Percentiles rank a stretch among this genome's conserved stretches.
Evolutionary conservation across 2,888 invertebrate species (phyloP).

Genomic region (Drosophila prolongata): DNA sequence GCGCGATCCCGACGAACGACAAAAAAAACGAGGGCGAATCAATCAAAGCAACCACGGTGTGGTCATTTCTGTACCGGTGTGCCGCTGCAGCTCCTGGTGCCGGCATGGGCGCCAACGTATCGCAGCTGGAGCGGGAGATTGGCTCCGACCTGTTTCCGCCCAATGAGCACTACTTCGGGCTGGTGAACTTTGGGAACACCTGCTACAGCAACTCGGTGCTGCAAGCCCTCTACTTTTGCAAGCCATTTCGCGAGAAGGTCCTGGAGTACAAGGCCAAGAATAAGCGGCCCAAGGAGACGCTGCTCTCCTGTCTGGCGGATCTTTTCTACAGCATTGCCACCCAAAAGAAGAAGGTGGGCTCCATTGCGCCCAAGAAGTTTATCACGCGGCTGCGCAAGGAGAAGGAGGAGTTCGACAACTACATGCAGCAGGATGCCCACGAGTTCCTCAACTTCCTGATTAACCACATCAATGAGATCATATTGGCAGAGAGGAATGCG

Average conservation of each 20-base stretch:
- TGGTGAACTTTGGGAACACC: slow-evolving; percentile 99
- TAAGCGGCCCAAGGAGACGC: slow-evolving; percentile 97
- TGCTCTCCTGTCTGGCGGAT: slow-evolving; percentile 98
- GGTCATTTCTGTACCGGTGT: slow-evolving; percentile 67
- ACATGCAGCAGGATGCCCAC: slow-evolving; percentile 99
- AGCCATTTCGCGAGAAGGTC: slow-evolving; percentile 99
- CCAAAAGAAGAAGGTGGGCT: slow-evolving; percentile 99
- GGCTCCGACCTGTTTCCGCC: slow-evolving; percentile 99
- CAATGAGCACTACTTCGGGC: slow-evolving; percentile 99
- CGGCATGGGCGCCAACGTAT: slow-evolving; percentile 97
- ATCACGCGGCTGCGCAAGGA: slow-evolving; percentile 98
- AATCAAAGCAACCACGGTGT: slow-evolving; percentile 59
- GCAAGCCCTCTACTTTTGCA: slow-evolving; percentile 99
- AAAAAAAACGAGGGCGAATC: slow-evolving; percentile 13
- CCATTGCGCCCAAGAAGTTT: slow-evolving; percentile 99
- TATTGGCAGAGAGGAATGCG: slow-evolving; percentile 89
- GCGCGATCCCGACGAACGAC: slow-evolving; percentile 17
- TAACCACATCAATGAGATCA: slow-evolving; percentile 99
- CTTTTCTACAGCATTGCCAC: slow-evolving; percentile 99
- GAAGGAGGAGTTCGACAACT: slow-evolving; percentile 99
- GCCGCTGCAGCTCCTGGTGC: slow-evolving; percentile 69
- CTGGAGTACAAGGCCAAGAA: slow-evolving; percentile 98
- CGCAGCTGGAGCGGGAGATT: slow-evolving; percentile 99
- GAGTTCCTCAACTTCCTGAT: slow-evolving; percentile 99
- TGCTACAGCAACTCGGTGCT: slow-evolving; percentile 99